Evolutionary conservation across 35 echinoderm and acorn worm genomes (phyloP).

Genomic region (Ophiothrix spiculata): DNA sequence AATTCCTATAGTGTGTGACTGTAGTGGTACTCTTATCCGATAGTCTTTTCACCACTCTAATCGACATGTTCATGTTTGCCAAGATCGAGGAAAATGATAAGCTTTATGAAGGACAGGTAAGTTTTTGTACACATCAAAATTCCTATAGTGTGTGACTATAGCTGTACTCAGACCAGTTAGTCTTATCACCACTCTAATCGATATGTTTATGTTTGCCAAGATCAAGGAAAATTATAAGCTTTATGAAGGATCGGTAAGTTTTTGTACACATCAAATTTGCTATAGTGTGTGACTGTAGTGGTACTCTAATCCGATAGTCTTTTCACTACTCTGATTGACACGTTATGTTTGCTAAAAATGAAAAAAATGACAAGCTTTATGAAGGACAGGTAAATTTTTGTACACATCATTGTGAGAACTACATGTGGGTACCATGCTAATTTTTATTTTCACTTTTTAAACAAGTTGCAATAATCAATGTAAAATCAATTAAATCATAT

Average conservation of each 20-base stretch:
- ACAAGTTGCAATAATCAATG: too few relatives aligned
- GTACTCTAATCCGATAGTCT: too few relatives aligned
- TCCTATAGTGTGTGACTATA: too few relatives aligned
- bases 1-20: not conserved
- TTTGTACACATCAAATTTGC: not conserved
- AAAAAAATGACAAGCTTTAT: not conserved
- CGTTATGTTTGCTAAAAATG: conserved; percentile 19
- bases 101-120: not conserved
- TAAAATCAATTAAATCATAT: too few relatives aligned
- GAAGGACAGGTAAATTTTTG: not conserved
- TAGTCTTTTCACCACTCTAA: conserved; percentile 61
- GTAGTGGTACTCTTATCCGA: too few relatives aligned
- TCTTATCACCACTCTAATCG: conserved; percentile 68
- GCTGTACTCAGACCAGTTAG: too few relatives aligned
- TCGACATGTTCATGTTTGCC: conserved; percentile 56
- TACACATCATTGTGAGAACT: too few relatives aligned
- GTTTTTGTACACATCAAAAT: not conserved
- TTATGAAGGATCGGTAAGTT: not conserved
- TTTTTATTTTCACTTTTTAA: too few relatives aligned
- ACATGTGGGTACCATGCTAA: too few relatives aligned
- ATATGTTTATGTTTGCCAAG: conserved; percentile 44
- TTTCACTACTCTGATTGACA: conserved; percentile 69
- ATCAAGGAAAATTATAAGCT: not conserved
- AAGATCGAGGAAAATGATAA: not conserved
- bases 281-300: too few relatives aligned